These are phyloP conservation scores for human (Homo sapiens) DNA, from an alignment of 2,113 vertebrate species.

Conservation along the genomic window DNA sequence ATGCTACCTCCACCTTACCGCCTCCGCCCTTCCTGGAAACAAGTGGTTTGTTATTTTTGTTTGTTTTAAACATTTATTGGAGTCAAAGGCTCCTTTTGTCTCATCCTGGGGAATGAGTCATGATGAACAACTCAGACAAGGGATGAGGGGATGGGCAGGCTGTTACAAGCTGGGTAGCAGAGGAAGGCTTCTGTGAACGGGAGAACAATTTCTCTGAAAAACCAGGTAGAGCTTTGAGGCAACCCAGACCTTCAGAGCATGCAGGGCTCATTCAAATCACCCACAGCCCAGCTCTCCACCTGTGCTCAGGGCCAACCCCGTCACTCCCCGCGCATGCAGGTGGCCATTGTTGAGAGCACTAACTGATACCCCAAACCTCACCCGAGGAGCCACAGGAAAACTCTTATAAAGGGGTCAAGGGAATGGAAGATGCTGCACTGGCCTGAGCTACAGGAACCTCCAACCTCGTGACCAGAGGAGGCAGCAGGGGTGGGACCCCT, in stretches of 20 bases:
- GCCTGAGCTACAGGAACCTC: neutral
- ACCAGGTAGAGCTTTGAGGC: neutral
- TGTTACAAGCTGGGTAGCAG: neutral
- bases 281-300: neutral
- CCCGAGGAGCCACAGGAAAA: neutral
- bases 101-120: neutral
- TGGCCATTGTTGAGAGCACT: neutral
- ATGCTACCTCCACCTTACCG: neutral
- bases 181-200: neutral
- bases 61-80: neutral
- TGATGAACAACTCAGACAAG: rapidly evolving
- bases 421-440: rapidly evolving
- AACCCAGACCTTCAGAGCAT: neutral
- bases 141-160: neutral
- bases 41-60: neutral
- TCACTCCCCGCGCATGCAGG: rapidly evolving
- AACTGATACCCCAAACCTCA: rapidly evolving
- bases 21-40: neutral
- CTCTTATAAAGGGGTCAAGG: rapidly evolving
- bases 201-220: neutral
- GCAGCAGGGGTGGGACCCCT: rapidly evolving
- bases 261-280: rapidly evolving
- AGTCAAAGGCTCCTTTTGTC: neutral
- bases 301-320: rapidly evolving
- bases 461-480: neutral